phyloP scores from a whole-genome alignment of 2,797 vertebrate genomes.

The Parauchenoglanis punctatus region DNA sequence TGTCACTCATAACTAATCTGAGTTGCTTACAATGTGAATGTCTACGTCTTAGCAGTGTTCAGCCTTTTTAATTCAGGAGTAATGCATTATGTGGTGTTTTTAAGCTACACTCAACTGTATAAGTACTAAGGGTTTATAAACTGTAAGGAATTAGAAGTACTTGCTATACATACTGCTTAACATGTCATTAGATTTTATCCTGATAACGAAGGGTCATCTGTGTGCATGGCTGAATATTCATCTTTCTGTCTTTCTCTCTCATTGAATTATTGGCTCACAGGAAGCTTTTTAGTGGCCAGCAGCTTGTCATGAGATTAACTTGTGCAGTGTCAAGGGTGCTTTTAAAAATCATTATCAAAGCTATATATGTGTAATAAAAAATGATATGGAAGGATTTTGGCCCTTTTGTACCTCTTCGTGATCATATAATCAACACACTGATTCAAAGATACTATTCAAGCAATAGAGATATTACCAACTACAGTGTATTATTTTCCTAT shows the following conservation, averaged over 20 bases:
- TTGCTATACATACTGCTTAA: constrained; percentile 71
- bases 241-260: constrained; percentile 5
- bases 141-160: constrained; percentile 59
- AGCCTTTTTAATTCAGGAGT: constrained; percentile 37
- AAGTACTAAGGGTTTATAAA: constrained; percentile 33
- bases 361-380: constrained; percentile 54
- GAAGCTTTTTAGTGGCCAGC: constrained; percentile 57
- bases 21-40: constrained; percentile 37
- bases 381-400: not conserved
- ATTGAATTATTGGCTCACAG: constrained; percentile 38
- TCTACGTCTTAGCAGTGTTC: constrained; percentile 28
- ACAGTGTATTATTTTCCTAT: not conserved
- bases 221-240: constrained; percentile 66
- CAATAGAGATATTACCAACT: not conserved
- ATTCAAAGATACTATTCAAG: not conserved
- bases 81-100: constrained; percentile 26
- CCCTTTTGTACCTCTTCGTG: not conserved
- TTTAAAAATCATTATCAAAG: constrained; percentile 71
- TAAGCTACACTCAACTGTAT: constrained; percentile 23
- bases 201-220: constrained; percentile 52
- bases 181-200: constrained; percentile 37
- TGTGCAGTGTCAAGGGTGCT: constrained; percentile 64
- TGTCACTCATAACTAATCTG: constrained; percentile 31
- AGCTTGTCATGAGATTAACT: constrained; percentile 57
- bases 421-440: constrained; percentile 2